Conservation (phyloP, 2,888 invertebrate species). For the Encarsia formosa region DNA sequence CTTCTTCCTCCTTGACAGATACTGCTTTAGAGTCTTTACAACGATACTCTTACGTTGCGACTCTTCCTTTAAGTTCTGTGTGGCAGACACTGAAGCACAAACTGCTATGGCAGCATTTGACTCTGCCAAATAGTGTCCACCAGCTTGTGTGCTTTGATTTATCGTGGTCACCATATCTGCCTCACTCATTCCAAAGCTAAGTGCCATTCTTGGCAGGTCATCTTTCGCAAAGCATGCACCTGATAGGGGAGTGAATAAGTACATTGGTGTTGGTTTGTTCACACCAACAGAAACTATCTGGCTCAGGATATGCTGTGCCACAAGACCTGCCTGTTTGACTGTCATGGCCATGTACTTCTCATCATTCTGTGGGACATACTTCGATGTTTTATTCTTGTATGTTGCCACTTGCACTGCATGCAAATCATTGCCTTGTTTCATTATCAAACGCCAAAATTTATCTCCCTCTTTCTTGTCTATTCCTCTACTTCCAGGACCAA, state of each 20-base stretch:
- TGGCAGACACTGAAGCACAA: background rate
- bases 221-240: background rate
- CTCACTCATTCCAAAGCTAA: background rate
- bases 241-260: background rate
- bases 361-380: no score
- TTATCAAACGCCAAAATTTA: no score
- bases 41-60: no score
- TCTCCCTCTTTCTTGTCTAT: no score
- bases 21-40: no score
- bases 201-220: background rate
- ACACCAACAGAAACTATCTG: background rate
- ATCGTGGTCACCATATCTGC: background rate
- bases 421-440: no score
- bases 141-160: background rate
- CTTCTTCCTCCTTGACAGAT: no score
- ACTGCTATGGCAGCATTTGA: background rate
- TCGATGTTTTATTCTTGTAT: no score
- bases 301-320: background rate
- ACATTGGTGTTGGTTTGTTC: background rate
- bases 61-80: no score
- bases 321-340: background rate
- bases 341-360: background rate
- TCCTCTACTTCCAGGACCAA: no score
- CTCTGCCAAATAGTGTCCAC: background rate
- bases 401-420: no score